phyloP scores from a whole-genome alignment of 2,113 vertebrate species.

The Anas platyrhynchos region DNA sequence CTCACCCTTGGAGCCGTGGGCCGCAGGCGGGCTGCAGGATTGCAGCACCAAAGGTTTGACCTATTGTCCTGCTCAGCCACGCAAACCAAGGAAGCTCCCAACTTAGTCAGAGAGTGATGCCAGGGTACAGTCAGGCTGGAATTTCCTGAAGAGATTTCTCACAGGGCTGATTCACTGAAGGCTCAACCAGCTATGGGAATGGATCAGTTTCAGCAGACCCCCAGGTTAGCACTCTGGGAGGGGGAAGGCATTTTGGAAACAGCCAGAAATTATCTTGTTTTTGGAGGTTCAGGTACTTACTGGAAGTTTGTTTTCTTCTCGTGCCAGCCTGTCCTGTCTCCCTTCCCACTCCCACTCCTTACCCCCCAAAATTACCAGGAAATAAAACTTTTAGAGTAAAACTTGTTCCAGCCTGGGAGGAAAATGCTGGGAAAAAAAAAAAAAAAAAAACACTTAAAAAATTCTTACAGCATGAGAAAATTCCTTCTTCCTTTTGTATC shows the following conservation, averaged over 20 bases:
- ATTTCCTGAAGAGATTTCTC: slow-evolving; percentile 27
- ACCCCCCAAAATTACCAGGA: neutral
- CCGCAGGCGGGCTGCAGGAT: neutral
- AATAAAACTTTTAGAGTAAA: neutral
- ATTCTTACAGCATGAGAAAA: neutral
- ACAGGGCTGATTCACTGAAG: slow-evolving; percentile 26
- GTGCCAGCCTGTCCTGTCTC: neutral
- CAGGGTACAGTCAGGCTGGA: neutral
- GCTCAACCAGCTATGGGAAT: slow-evolving; percentile 19
- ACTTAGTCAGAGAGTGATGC: slow-evolving; percentile 12
- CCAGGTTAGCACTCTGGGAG: neutral
- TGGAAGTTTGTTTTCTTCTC: neutral
- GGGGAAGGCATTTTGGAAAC: neutral
- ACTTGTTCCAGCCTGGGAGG: neutral
- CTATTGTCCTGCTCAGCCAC: neutral
- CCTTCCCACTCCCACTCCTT: too few species aligned
- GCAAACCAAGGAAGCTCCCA: neutral
- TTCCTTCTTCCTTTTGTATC: neutral
- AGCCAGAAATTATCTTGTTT: neutral
- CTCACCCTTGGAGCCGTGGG: neutral
- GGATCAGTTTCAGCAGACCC: neutral
- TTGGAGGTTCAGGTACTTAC: slow-evolving; percentile 23
- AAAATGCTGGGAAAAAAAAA: neutral
- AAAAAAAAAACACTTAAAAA: neutral
- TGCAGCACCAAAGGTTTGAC: neutral